phyloP scores from a whole-genome alignment of 23 tunicate species.

The Ascidia mentula region DNA sequence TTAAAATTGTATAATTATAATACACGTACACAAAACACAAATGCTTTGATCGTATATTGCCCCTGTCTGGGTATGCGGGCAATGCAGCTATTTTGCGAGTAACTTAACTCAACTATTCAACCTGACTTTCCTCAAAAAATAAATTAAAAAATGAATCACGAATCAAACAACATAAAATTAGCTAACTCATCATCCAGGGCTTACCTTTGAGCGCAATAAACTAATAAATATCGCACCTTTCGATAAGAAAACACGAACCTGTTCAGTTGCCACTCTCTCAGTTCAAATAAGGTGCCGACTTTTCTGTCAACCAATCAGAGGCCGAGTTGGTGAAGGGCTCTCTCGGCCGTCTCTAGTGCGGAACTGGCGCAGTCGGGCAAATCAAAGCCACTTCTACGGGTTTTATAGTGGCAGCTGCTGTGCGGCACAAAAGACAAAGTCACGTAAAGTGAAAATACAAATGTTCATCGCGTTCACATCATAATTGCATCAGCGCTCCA shows the following conservation, averaged over 20 bases:
- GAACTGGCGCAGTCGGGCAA: background rate
- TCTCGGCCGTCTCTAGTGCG: constrained; percentile 5
- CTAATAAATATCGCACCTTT: too few species aligned
- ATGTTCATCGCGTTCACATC: background rate
- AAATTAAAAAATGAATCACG: too few species aligned
- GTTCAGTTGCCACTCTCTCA: background rate
- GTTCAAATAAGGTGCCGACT: constrained; percentile 50
- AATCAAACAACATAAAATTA: too few species aligned
- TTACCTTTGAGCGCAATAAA: too few species aligned
- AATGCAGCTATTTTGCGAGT: too few species aligned
- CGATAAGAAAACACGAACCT: background rate
- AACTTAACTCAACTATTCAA: too few species aligned
- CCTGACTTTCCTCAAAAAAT: too few species aligned
- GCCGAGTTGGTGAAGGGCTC: constrained; percentile 3
- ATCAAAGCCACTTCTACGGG: constrained; percentile 2
- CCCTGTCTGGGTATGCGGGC: too few species aligned
- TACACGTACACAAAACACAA: too few species aligned
- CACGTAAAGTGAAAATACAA: background rate
- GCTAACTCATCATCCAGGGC: too few species aligned
- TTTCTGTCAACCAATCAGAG: constrained; percentile 40
- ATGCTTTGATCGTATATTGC: too few species aligned
- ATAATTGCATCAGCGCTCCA: background rate
- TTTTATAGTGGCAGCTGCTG: constrained; percentile 8
- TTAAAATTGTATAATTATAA: too few species aligned
- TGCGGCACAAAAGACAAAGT: background rate